Percentiles rank a stretch among this genome's conserved stretches.
phyloP scores from a whole-genome alignment of 1,140 invertebrate genomes.

The Drosophila leontia region DNA sequence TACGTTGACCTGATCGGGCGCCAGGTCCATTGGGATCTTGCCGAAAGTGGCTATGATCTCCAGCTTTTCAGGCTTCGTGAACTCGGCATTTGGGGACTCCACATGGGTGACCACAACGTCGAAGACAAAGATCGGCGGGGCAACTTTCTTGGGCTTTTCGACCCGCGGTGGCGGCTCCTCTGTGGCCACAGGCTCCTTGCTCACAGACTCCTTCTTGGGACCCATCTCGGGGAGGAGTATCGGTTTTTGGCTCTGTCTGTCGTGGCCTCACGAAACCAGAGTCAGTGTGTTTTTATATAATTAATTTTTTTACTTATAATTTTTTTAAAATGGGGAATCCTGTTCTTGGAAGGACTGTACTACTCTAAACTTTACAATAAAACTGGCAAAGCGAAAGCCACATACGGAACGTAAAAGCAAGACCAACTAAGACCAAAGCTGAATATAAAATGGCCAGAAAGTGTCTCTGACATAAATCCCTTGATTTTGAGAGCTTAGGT shows the following conservation, averaged over 20 bases:
- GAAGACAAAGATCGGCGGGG: constrained; percentile 41
- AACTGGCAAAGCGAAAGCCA: constrained; percentile 15
- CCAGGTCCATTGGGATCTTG: constrained; percentile 9
- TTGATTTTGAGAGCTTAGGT: not conserved
- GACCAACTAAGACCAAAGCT: constrained; percentile 13
- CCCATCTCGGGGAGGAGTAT: not conserved
- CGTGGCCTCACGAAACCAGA: not conserved
- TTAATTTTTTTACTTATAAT: constrained; percentile 40
- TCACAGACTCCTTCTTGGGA: not conserved
- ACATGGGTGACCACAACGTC: constrained; percentile 47
- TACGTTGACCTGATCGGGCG: constrained; percentile 53
- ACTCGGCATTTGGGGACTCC: not conserved
- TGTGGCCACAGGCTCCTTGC: too few species aligned
- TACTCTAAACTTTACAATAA: constrained; percentile 32
- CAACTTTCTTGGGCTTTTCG: not conserved
- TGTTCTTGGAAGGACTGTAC: constrained; percentile 6
- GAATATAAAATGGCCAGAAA: not conserved
- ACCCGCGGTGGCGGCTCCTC: not conserved
- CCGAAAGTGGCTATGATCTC: constrained; percentile 37
- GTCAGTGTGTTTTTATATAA: not conserved
- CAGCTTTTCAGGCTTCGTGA: constrained; percentile 10
- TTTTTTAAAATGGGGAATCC: constrained; percentile 10
- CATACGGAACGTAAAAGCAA: constrained; percentile 21
- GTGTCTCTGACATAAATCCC: not conserved
- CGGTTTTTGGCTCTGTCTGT: not conserved